These are phyloP conservation scores for Numenius arquata DNA, from an alignment of 2,113 vertebrate genomes.

Conservation along the genomic window DNA sequence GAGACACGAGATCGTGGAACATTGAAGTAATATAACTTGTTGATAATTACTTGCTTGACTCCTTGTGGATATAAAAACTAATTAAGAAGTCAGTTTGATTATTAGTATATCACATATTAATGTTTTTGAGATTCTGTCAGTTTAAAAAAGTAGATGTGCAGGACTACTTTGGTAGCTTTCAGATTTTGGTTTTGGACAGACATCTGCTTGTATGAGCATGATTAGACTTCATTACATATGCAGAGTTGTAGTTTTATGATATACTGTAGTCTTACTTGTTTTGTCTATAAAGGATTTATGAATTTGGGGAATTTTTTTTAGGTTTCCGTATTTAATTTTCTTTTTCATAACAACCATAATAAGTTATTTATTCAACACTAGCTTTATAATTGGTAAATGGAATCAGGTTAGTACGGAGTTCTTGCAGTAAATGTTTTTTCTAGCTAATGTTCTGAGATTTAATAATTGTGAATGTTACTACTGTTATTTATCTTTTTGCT, in stretches of 20 bases:
- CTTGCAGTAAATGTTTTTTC: background rate
- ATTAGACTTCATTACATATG: background rate
- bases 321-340: background rate
- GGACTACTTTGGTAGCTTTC: background rate
- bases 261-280: background rate
- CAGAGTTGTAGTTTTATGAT: background rate
- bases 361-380: background rate
- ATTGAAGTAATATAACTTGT: background rate
- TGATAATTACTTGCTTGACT: background rate
- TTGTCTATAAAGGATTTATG: background rate
- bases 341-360: background rate
- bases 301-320: background rate
- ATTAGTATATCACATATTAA: background rate
- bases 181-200: background rate
- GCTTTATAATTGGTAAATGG: background rate
- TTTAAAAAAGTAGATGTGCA: background rate
- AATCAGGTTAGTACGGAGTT: background rate
- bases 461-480: background rate
- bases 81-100: background rate
- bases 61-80: background rate
- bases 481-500: background rate
- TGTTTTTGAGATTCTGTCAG: background rate
- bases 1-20: rapidly evolving
- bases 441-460: background rate
- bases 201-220: background rate